Evolutionary conservation across 1,140 invertebrate species (phyloP).

Genomic region (Papilio aristodemus): DNA sequence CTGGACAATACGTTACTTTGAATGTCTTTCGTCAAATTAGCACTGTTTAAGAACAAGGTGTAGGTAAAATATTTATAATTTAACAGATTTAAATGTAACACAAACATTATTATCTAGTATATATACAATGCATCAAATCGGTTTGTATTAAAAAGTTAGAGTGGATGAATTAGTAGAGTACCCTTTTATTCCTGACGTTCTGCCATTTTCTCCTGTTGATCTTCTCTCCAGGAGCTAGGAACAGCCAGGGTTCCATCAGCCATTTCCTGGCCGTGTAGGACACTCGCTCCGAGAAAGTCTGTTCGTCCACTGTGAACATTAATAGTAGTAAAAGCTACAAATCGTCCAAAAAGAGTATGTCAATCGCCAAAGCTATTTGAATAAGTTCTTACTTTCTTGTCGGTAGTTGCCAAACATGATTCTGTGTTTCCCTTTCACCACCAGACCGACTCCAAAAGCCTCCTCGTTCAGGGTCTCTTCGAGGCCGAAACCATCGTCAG

Average conservation of each 20-base stretch:
- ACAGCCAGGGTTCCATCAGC: constrained; percentile 62
- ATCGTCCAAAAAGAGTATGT: not conserved
- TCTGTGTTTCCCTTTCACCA: constrained; percentile 90
- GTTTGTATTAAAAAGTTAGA: not conserved
- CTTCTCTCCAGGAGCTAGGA: constrained; percentile 61
- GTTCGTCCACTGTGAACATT: constrained; percentile 53
- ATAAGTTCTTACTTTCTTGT: constrained; percentile 45
- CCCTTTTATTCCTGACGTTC: constrained; percentile 77
- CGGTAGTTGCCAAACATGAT: constrained; percentile 78
- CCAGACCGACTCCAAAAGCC: constrained; percentile 88
- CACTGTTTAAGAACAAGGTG: not conserved
- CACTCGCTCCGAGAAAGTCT: constrained; percentile 55
- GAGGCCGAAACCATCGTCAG: constrained; percentile 96
- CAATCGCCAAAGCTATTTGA: not conserved
- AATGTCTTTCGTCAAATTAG: not conserved
- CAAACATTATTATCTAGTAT: no score
- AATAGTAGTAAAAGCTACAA: not conserved
- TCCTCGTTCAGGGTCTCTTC: constrained; percentile 96
- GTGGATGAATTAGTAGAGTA: constrained; percentile 28
- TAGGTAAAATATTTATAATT: no score
- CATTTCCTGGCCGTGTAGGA: constrained; percentile 49
- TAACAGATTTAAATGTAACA: no score
- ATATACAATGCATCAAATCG: no score
- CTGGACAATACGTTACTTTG: constrained; percentile 36
- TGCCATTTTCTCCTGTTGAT: constrained; percentile 67